Conservation (phyloP, 1,140 invertebrate genomes). For the Mactra quadrangularis region DNA sequence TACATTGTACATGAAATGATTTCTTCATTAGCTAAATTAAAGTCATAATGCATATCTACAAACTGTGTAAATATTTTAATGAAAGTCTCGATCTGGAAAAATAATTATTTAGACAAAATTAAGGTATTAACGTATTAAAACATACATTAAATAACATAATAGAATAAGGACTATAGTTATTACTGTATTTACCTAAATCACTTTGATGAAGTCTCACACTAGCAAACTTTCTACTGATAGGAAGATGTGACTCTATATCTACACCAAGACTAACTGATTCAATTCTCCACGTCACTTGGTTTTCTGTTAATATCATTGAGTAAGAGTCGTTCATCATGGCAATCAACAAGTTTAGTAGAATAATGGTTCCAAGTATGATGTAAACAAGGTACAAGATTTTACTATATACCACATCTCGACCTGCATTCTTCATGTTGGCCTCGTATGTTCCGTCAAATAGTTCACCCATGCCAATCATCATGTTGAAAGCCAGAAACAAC, state of each 20-base stretch:
- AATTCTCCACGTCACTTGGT: conserved; percentile 73
- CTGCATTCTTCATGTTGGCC: conserved; percentile 62
- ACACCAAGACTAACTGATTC: conserved; percentile 77
- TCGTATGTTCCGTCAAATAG: conserved; percentile 69
- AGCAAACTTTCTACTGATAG: conserved; percentile 48
- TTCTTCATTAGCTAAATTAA: too few species aligned
- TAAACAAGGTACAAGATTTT: conserved; percentile 78
- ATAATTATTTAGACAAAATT: too few species aligned
- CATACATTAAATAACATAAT: too few species aligned
- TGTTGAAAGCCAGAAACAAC: conserved; percentile 73
- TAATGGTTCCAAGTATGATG: conserved; percentile 75
- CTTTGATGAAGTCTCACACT: conserved; percentile 26
- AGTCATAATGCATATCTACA: too few species aligned
- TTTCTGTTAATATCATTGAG: conserved; percentile 66
- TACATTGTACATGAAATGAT: too few species aligned
- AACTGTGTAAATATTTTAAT: too few species aligned
- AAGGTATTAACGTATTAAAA: too few species aligned
- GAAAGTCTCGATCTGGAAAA: too few species aligned
- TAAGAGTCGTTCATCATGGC: conserved; percentile 83
- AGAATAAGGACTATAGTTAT: too few species aligned
- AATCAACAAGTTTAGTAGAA: conserved; percentile 79
- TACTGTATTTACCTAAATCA: conserved; percentile 12
- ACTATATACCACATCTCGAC: conserved; percentile 54
- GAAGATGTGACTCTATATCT: conserved; percentile 73
- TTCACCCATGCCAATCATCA: conserved; percentile 79